Evolutionary conservation across 1,140 invertebrate genomes (phyloP).

Genomic region (Megalopta genalis): DNA sequence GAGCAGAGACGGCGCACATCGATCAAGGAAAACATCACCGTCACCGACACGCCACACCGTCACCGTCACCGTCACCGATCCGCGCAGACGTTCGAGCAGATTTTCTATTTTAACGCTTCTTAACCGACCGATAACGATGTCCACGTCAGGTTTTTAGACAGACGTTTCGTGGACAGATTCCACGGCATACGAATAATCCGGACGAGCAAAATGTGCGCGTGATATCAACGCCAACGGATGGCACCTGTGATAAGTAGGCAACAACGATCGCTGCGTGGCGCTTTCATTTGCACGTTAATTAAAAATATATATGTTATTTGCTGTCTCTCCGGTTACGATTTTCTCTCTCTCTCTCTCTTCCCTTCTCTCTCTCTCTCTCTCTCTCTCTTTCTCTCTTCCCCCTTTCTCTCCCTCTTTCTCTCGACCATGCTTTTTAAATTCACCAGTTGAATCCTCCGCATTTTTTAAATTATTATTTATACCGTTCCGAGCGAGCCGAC

Average conservation of each 20-base stretch:
- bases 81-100: background rate
- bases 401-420: too few relatives aligned
- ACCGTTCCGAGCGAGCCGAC: too few relatives aligned
- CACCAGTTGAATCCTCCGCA: too few relatives aligned
- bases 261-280: conserved; percentile 31
- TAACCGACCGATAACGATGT: conserved; percentile 30
- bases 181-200: conserved; percentile 49
- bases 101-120: conserved; percentile 30
- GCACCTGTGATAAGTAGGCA: conserved; percentile 56
- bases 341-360: too few relatives aligned
- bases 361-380: too few relatives aligned
- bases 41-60: background rate
- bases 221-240: conserved; percentile 56
- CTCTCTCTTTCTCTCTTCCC: too few relatives aligned
- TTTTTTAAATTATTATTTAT: too few relatives aligned
- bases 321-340: too few relatives aligned
- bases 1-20: background rate
- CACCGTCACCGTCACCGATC: background rate
- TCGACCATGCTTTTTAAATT: too few relatives aligned
- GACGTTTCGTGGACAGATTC: conserved; percentile 41
- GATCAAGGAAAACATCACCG: conserved; percentile 4
- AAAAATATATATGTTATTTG: conserved; percentile 66
- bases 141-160: conserved; percentile 36
- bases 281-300: conserved; percentile 69
- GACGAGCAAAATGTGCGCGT: conserved; percentile 6